Conservation (phyloP, 1,140 invertebrate genomes). For the Ctenoplectra terminalis region DNA sequence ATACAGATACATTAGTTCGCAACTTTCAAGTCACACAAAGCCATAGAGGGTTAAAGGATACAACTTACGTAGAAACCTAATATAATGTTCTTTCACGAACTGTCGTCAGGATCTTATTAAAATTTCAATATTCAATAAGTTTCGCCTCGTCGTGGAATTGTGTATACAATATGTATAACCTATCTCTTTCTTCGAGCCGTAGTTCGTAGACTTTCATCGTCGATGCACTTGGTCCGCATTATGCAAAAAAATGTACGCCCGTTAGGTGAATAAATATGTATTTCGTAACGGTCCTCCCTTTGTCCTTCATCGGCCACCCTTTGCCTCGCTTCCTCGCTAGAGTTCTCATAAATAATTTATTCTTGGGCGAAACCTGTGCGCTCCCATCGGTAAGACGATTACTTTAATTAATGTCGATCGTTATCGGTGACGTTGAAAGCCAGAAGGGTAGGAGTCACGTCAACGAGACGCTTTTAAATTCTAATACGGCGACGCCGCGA, state of each 20-base stretch:
- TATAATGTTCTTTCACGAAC: too few species aligned
- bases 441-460: slow-evolving; percentile 40
- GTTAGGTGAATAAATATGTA: slow-evolving; percentile 72
- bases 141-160: neutral
- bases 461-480: slow-evolving; percentile 50
- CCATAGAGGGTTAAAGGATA: too few species aligned
- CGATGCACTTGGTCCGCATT: slow-evolving; percentile 56
- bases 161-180: neutral
- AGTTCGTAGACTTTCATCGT: neutral
- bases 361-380: slow-evolving; percentile 48
- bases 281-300: slow-evolving; percentile 51
- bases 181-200: neutral
- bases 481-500: slow-evolving; percentile 12
- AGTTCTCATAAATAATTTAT: slow-evolving; percentile 73
- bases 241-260: slow-evolving; percentile 71
- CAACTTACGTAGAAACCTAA: too few species aligned
- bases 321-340: slow-evolving; percentile 38
- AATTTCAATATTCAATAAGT: slow-evolving; percentile 14
- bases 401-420: slow-evolving; percentile 60
- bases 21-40: too few species aligned
- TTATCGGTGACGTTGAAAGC: slow-evolving; percentile 54
- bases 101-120: neutral
- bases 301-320: slow-evolving; percentile 43
- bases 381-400: slow-evolving; percentile 56
- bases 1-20: too few species aligned